These are phyloP conservation scores for Nasonia oneida DNA, from an alignment of 2,888 invertebrate species.

Conservation along the genomic window DNA sequence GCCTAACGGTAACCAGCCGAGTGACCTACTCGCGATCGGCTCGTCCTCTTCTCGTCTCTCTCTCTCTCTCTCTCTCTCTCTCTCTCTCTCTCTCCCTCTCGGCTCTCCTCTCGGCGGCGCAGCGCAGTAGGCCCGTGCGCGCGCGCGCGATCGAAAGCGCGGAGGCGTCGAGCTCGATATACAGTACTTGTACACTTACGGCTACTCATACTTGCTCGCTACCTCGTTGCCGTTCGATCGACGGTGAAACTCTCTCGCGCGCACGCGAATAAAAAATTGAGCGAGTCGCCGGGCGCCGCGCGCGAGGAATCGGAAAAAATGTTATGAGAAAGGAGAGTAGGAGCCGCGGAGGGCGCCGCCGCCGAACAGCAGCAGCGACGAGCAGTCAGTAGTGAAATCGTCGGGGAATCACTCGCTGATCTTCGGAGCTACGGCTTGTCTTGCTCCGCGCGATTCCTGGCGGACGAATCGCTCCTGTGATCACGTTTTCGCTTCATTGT, in stretches of 20 bases:
- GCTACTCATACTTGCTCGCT: neutral
- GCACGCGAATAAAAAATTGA: neutral
- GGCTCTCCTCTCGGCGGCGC: too few species aligned
- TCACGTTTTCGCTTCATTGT: too few species aligned
- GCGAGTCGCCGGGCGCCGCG: neutral
- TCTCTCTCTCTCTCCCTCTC: too few species aligned
- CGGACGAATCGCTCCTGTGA: neutral
- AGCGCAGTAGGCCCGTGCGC: neutral
- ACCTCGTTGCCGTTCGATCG: neutral
- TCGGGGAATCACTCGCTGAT: neutral
- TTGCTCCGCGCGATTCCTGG: neutral
- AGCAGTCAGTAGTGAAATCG: neutral
- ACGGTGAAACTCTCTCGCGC: conserved; percentile 45
- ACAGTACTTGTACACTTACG: neutral
- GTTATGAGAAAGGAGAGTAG: neutral
- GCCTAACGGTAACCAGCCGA: conserved; percentile 55
- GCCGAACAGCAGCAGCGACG: neutral
- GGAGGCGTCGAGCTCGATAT: neutral
- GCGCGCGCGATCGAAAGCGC: conserved; percentile 23
- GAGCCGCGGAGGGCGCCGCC: neutral
- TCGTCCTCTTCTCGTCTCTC: neutral
- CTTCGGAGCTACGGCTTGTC: neutral
- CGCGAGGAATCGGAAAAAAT: neutral
- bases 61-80: too few species aligned
- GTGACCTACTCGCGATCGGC: conserved; percentile 55